Evolutionary conservation across 2,113 vertebrate species (phyloP), one percentile per base, ranked within the genome.

Genomic region (Leptosomus discolor): DNA sequence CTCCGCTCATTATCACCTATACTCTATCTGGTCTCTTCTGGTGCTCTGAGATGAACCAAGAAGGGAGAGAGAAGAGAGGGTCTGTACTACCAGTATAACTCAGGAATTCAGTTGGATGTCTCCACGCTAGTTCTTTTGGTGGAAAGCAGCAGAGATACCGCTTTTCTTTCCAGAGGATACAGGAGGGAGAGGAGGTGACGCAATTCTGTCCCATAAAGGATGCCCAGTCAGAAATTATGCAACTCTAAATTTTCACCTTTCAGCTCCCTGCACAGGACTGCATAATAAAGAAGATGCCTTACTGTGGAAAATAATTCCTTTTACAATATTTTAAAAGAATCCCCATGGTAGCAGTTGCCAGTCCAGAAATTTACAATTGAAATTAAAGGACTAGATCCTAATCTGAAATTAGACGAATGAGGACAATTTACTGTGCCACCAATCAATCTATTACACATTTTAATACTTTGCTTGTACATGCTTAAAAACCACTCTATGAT

Each of bases 151-250:
- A 76, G 54, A 82, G 13, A 46, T 29, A 58, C 19, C 41, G 36
- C 30, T 84, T 53, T 30, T 17, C 46, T 61, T 83, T 32, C 53
- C 37, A 91, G 48, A 43, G 5, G 29, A 78, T 51, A 77, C 19
- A 34, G 20, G 4, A 68, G 8, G 22, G 11, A 87, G 46, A 39
- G 7, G 6, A 75, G 41, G 46, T 57, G 12, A 41, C 8, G 60
- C 12, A 56, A 34, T 50, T 88, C 37, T 77, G 26, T 15, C 12
- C 21, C 24, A 6, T 58, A 37, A 73, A 24, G 13, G 3, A 69
- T 53, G 19, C 3, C 15, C 0, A 0, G 8, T 54, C 24, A 61
- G 58, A 90, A 90, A 67, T 46, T 4, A 51, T 7, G 4, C 13
- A 67, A 29, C 19, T 57, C 19, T 37, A 18, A 73, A 69, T 73